A percentile compares a stretch with the other conserved stretches of the same genome.
Evolutionary conservation across 2,113 vertebrate species (phyloP).

Genomic region (Lophotis ruficrista): DNA sequence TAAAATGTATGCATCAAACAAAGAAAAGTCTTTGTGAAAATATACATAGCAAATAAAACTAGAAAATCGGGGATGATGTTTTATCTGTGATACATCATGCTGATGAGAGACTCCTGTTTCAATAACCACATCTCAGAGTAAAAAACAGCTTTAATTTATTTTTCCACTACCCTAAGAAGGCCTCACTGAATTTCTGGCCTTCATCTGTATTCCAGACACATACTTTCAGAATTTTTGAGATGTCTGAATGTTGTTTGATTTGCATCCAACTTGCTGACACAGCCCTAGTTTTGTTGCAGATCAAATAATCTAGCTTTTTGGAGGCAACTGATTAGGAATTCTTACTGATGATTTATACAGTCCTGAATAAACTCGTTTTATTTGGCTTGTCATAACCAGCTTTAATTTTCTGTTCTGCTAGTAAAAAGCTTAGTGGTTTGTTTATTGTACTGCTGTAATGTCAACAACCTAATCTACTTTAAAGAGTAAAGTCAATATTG

Average conservation of each 20-base stretch:
- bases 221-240: conserved; percentile 27
- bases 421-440: conserved; percentile 52
- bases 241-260: conserved; percentile 56
- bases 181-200: conserved; percentile 2
- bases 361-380: conserved; percentile 60
- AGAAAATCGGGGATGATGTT: neutral
- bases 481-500: conserved; percentile 69
- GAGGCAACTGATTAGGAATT: conserved; percentile 51
- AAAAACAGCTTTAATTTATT: neutral
- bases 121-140: neutral
- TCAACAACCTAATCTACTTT: conserved; percentile 70
- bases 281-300: conserved; percentile 54
- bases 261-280: conserved; percentile 58
- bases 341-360: conserved; percentile 57
- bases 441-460: conserved; percentile 60
- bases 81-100: neutral
- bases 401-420: conserved; percentile 69
- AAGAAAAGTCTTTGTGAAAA: neutral
- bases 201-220: conserved; percentile 47
- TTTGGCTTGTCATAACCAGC: conserved; percentile 46
- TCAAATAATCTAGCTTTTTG: conserved; percentile 62
- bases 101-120: neutral
- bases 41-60: neutral
- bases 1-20: neutral
- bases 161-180: conserved; percentile 1